phyloP scores from a whole-genome alignment of 2,113 vertebrate species.

The Syngnathus typhle region DNA sequence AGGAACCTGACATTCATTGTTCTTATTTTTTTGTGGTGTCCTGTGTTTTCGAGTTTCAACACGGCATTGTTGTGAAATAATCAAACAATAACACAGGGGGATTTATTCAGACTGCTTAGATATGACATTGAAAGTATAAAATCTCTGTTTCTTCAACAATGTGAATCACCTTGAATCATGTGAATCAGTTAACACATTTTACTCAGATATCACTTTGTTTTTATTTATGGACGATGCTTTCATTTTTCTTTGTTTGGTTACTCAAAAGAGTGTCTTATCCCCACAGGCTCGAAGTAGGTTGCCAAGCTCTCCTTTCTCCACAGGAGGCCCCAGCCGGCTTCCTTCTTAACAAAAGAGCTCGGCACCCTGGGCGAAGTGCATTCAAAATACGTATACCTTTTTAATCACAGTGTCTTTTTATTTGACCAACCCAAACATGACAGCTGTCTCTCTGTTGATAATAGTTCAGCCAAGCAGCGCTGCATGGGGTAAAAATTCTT shows the following conservation, averaged over 20 bases:
- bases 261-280: constrained; percentile 41
- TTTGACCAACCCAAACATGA: constrained; percentile 52
- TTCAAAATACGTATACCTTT: constrained; percentile 50
- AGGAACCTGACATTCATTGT: not conserved
- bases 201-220: constrained; percentile 30
- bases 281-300: constrained; percentile 41
- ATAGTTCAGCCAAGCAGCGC: constrained; percentile 51
- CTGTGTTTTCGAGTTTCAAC: not conserved
- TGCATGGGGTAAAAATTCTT: constrained; percentile 66
- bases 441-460: constrained; percentile 70
- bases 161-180: not conserved
- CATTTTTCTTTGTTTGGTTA: constrained; percentile 43
- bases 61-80: not conserved
- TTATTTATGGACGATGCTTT: constrained; percentile 19
- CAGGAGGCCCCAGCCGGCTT: constrained; percentile 43
- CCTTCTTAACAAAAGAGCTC: constrained; percentile 36
- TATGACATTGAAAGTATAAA: constrained; percentile 7
- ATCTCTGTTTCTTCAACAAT: constrained; percentile 2
- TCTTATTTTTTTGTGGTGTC: no score
- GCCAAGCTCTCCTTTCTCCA: constrained; percentile 40
- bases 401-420: constrained; percentile 61
- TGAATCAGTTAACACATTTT: constrained; percentile 21
- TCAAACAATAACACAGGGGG: not conserved
- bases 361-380: constrained; percentile 47
- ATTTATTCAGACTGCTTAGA: not conserved